Evolutionary conservation across 2,888 invertebrate genomes (phyloP).

Genomic region (Apamea crenata): DNA sequence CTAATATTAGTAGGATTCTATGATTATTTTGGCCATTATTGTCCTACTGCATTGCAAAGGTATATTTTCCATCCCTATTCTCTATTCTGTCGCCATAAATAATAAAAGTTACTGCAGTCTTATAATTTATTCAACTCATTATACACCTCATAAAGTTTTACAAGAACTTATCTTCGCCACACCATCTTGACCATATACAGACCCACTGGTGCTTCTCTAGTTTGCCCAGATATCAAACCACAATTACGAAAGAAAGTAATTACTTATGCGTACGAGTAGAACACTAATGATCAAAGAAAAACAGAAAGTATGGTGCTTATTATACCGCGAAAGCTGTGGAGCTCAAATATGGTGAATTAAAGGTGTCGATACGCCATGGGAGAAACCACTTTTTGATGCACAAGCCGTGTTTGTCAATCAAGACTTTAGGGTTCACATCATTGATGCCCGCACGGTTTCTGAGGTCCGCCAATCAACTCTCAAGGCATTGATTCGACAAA

Average conservation of each 20-base stretch:
- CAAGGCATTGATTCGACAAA: neutral
- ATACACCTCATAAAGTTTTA: neutral
- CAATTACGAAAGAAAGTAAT: constrained; percentile 34
- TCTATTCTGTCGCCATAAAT: too few species aligned
- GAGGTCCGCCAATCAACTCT: neutral
- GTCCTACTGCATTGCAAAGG: neutral
- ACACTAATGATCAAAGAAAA: constrained; percentile 28
- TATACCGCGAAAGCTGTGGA: constrained; percentile 48
- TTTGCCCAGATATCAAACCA: constrained; percentile 8
- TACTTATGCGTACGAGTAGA: constrained; percentile 19
- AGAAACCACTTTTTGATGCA: constrained; percentile 24
- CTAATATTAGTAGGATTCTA: too few species aligned
- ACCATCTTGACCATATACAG: neutral
- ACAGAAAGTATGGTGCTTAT: constrained; percentile 29
- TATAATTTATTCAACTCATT: neutral
- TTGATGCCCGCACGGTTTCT: neutral
- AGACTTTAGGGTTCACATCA: neutral
- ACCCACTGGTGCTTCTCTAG: neutral
- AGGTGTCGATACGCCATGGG: constrained; percentile 36
- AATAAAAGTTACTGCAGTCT: neutral
- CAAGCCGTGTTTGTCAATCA: constrained; percentile 7
- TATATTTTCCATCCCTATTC: neutral
- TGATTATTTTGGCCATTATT: too few species aligned
- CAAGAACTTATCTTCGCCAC: neutral
- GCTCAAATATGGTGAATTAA: constrained; percentile 44